phyloP scores from a whole-genome alignment of 2,113 vertebrate genomes.

The Zosterops lateralis region DNA sequence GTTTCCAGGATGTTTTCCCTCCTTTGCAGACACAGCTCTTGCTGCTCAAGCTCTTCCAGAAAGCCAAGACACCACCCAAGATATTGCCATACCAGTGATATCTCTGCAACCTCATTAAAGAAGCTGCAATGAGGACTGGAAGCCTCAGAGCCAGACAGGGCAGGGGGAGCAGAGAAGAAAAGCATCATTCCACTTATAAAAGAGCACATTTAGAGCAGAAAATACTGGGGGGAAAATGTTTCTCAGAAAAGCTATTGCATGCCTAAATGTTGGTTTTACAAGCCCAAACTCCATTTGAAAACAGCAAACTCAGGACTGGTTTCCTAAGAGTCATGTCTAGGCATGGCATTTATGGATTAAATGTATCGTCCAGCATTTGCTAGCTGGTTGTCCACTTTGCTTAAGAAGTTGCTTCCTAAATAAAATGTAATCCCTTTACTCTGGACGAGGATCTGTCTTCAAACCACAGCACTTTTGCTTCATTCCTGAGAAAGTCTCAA shows the following conservation, averaged over 20 bases:
- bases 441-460: background rate
- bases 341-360: background rate
- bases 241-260: background rate
- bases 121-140: background rate
- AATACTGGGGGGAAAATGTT: background rate
- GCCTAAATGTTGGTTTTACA: background rate
- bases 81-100: accelerated
- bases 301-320: background rate
- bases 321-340: background rate
- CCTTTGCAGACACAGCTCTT: background rate
- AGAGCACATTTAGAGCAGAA: background rate
- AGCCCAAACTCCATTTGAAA: background rate
- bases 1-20: background rate
- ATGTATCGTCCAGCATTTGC: background rate
- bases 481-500: background rate
- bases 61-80: background rate
- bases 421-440: background rate
- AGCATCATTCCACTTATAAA: background rate
- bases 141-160: background rate
- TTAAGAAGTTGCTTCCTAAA: background rate
- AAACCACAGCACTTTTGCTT: background rate
- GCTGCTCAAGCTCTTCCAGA: background rate
- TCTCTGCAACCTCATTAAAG: background rate
- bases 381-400: background rate
- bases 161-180: background rate